Evolutionary conservation across 2,113 vertebrate species (phyloP), one percentile per base, ranked within the genome.

Genomic region (Otocyon megalotis): DNA sequence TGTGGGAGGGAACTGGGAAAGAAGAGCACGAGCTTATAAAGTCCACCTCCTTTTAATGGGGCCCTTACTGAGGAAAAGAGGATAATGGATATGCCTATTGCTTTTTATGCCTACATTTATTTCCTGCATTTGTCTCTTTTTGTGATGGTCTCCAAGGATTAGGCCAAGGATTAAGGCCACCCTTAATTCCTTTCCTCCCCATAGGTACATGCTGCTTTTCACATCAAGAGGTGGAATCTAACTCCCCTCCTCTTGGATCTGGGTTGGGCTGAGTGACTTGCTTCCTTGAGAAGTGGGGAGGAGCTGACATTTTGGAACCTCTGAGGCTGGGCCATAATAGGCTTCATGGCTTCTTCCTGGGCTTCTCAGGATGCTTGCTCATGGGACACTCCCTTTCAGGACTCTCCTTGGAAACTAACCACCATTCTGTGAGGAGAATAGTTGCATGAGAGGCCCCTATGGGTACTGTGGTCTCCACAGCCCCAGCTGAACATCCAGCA

Each of bases 51-150:
- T 82, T 48, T 54, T 32, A 67, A 76, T 43, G 11, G 48, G 56
- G 7, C 20, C 58, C 62, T 69, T 9, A 1, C 30, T 53, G 50
- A 20, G 8, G 43, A 53, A 71, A 17, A 76, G 53, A 56, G 2
- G 0, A 0, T 0, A 62, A 22, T 26, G 77, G 86, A n/a, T 90
- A 67, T 84, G 74, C 8, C 8, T 77, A 20, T 15, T 3, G 28
- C 11, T 80, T 62, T 77, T 83, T 85, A 88, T 69, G 74, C 22
- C 32, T 0, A 1, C 83, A 60, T 83, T 20, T 88, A 93, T 43
- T 97, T 96, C 2, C 16, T 88, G 62, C 93, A 76, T 81, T 3
- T 43, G 10, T 76, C 37, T 92, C 15, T 86, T 30, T 81, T 1
- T 82, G 32, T 28, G 22, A 10, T 15, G n/a, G 50, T 35, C n/a